A percentile compares a stretch with the other conserved stretches of the same genome.
Evolutionary conservation across 2,888 invertebrate species (phyloP).

Genomic region (Achlya flavicornis): DNA sequence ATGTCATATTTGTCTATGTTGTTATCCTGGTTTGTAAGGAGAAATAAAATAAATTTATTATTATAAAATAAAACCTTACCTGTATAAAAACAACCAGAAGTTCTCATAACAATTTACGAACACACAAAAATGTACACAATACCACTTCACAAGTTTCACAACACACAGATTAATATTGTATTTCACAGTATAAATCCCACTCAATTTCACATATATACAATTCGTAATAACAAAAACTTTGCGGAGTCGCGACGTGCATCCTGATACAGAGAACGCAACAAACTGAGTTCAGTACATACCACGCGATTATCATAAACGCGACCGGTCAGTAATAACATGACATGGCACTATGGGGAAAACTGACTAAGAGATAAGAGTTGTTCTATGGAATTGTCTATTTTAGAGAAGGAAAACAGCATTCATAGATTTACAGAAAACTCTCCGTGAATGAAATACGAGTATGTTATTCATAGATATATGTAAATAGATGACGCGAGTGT

Average conservation of each 20-base stretch:
- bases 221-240: background rate
- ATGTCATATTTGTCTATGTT: too few species aligned
- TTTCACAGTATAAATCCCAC: background rate
- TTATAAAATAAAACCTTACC: background rate
- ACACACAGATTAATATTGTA: background rate
- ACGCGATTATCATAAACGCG: too few species aligned
- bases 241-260: background rate
- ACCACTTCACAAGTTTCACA: background rate
- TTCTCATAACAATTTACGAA: background rate
- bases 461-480: too few species aligned
- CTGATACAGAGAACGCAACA: background rate
- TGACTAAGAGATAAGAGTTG: too few species aligned
- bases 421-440: too few species aligned
- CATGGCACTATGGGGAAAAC: too few species aligned
- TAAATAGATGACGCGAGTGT: too few species aligned
- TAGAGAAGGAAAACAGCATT: too few species aligned
- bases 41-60: background rate
- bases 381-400: too few species aligned
- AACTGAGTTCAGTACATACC: background rate
- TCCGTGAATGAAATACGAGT: too few species aligned
- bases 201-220: background rate
- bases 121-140: background rate
- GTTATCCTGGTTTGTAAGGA: too few species aligned
- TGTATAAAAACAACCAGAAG: background rate
- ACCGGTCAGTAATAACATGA: too few species aligned